These are phyloP conservation scores for Ophiothrix spiculata DNA, from an alignment of 35 echinoderm and acorn worm species.

Conservation along the genomic window DNA sequence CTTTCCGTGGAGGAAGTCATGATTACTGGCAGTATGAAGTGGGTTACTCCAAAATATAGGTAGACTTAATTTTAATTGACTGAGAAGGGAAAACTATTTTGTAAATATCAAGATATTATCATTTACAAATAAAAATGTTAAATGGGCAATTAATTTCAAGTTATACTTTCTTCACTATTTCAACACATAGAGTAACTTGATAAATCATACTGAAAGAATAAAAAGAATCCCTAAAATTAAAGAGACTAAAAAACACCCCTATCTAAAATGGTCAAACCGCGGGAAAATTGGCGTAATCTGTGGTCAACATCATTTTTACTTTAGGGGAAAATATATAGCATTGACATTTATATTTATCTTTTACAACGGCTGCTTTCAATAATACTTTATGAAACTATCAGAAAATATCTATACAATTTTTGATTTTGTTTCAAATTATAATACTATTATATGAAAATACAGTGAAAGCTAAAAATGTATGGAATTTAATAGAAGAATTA, in stretches of 20 bases:
- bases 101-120: neutral
- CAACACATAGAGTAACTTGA: too few species aligned
- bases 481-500: neutral
- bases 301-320: neutral
- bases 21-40: neutral
- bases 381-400: neutral
- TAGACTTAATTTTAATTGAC: neutral
- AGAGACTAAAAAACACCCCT: neutral
- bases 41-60: neutral
- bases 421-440: neutral
- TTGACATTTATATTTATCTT: neutral
- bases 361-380: neutral
- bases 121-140: too few species aligned
- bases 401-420: neutral
- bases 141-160: too few species aligned
- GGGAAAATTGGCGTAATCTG: slow-evolving; percentile 24
- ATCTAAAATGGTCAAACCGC: slow-evolving; percentile 33
- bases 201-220: too few species aligned
- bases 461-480: neutral
- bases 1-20: slow-evolving; percentile 65
- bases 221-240: too few species aligned
- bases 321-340: neutral
- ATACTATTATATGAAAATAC: neutral
- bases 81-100: neutral
- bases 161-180: too few species aligned